phyloP scores from a whole-genome alignment of 2,888 invertebrate genomes.

The Adela reaumurella region DNA sequence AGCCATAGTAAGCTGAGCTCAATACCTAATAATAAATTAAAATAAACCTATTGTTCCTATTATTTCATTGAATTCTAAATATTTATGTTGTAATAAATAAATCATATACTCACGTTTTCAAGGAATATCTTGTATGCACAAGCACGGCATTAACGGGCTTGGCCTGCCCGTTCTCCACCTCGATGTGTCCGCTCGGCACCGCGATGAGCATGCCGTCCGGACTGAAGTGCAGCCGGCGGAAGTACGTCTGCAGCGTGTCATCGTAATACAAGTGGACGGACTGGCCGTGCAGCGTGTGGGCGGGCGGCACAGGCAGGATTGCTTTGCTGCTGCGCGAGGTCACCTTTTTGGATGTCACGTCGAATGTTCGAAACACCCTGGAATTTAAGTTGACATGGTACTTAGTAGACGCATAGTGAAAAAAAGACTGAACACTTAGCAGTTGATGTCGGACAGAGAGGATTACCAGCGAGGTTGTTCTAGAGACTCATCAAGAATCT shows the following conservation, averaged over 20 bases:
- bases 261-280: conserved; percentile 78
- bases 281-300: conserved; percentile 58
- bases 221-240: conserved; percentile 83
- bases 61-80: too few relatives aligned
- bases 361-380: conserved; percentile 68
- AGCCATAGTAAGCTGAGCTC: too few relatives aligned
- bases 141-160: conserved; percentile 58
- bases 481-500: too few relatives aligned
- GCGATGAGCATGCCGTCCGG: conserved; percentile 89
- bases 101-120: conserved; percentile 62
- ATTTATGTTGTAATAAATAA: too few relatives aligned
- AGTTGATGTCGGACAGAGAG: too few relatives aligned
- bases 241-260: conserved; percentile 92
- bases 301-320: conserved; percentile 48
- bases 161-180: conserved; percentile 60
- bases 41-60: too few relatives aligned
- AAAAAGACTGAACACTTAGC: too few relatives aligned
- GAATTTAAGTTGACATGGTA: too few relatives aligned
- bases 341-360: conserved; percentile 63
- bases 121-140: conserved; percentile 55
- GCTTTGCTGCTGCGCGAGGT: conserved; percentile 65
- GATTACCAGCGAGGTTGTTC: too few relatives aligned
- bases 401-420: too few relatives aligned
- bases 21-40: too few relatives aligned
- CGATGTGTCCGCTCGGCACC: conserved; percentile 86